Percentiles rank a stretch among this genome's conserved stretches.
Evolutionary conservation across 2,888 invertebrate genomes (phyloP).

Genomic region (Megastigmus dorsalis): DNA sequence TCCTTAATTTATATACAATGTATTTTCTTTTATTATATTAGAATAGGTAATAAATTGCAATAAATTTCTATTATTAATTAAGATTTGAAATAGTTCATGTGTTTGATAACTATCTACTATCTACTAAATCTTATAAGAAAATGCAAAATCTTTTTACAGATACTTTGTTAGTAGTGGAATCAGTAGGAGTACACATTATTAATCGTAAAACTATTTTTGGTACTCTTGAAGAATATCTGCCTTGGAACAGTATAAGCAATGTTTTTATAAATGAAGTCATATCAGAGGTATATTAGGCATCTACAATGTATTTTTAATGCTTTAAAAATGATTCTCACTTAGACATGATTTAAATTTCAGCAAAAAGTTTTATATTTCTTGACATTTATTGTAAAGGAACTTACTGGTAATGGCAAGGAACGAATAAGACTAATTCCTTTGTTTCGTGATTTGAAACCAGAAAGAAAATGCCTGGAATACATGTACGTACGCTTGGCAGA

Average conservation of each 20-base stretch:
- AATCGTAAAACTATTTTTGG: slow-evolving; percentile 54
- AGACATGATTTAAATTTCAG: slow-evolving; percentile 60
- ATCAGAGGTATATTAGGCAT: slow-evolving; percentile 62
- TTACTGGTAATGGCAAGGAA: slow-evolving; percentile 57
- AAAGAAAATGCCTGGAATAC: slow-evolving; percentile 73
- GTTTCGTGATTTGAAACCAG: slow-evolving; percentile 70
- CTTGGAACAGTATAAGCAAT: slow-evolving; percentile 70
- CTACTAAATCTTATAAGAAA: too few relatives aligned
- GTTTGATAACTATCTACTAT: too few relatives aligned
- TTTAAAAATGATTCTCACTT: slow-evolving; percentile 6
- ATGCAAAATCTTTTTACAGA: slow-evolving; percentile 60
- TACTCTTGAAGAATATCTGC: slow-evolving; percentile 64
- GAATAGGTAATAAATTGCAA: too few relatives aligned
- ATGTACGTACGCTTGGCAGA: slow-evolving; percentile 70
- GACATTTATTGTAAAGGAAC: slow-evolving; percentile 67
- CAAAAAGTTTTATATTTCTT: slow-evolving; percentile 71
- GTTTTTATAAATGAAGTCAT: slow-evolving; percentile 72
- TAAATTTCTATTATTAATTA: too few relatives aligned
- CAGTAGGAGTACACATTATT: slow-evolving; percentile 69
- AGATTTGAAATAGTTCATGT: too few relatives aligned
- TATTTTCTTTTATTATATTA: too few relatives aligned
- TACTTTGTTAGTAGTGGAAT: slow-evolving; percentile 66
- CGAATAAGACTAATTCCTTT: slow-evolving; percentile 67
- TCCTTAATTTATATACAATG: too few relatives aligned
- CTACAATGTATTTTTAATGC: background rate